phyloP scores from a whole-genome alignment of 2,113 vertebrate genomes.

The Alexandromys fortis region DNA sequence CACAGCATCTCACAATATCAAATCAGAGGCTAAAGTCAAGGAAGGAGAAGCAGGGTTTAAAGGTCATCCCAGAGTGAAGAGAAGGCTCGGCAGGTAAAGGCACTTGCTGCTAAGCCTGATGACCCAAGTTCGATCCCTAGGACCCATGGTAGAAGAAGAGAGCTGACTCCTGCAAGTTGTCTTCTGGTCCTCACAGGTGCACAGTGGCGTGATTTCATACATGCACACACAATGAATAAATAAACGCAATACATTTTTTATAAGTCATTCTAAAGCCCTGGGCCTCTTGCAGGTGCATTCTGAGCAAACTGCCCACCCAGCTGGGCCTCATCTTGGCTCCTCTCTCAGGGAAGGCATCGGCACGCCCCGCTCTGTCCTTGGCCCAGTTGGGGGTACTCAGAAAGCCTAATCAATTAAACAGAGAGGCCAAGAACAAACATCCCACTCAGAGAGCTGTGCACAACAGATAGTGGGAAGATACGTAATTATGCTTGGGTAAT shows the following conservation, averaged over 20 bases:
- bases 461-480: constrained; percentile 82
- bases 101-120: not conserved
- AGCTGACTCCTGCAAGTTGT: not conserved
- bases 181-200: not conserved
- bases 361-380: constrained; percentile 72
- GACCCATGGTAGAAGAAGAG: no score
- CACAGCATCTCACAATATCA: not conserved
- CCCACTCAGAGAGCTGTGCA: constrained; percentile 78
- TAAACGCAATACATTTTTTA: not conserved
- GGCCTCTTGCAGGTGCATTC: not conserved
- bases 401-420: constrained; percentile 84
- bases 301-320: not conserved
- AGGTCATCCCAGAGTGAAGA: not conserved
- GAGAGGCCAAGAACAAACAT: constrained; percentile 72
- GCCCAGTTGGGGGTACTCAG: constrained; percentile 65
- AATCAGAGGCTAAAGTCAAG: not conserved
- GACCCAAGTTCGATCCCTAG: not conserved
- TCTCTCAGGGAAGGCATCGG: not conserved
- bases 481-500: constrained; percentile 86
- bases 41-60: not conserved
- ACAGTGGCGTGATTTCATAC: not conserved
- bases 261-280: not conserved
- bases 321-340: not conserved
- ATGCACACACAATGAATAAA: not conserved
- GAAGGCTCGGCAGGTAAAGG: not conserved